Base-by-base conservation (phyloP, 2,113 vertebrate species). In the Neotoma lepida region DNA sequence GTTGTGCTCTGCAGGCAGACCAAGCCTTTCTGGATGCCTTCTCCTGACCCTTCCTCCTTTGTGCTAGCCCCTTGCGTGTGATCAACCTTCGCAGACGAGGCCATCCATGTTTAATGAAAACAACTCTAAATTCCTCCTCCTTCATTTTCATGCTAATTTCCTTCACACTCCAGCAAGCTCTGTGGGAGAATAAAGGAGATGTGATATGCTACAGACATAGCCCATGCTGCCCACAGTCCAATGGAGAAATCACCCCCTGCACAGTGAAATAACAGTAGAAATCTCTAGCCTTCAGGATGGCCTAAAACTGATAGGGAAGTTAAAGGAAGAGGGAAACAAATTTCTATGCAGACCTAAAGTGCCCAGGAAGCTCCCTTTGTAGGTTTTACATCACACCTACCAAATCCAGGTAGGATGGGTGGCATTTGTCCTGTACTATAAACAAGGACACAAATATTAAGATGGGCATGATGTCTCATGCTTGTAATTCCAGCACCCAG, bases 131-230 rank as follows among this genome's bases (percentile, higher is more conserved):
- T 80, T 80, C 58, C 91, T 92, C 49, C 71, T 93, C 88, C 85
- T 94, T 56, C 84, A 73, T 97, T 88, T 94, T 88, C 94, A 88
- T 94, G 58, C 74, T 91, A 46, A 70, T 93, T 92, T 86, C 22
- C 39, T 49, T 95, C 71, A 85, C 22, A 66, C 30, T 85, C 26
- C 58, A 76, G 63, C 63, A 93, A 70, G 46, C 33, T 86, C 54
- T 89, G 35, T 85, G 64, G 26, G 64, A 92, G 35, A 74, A 97
- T 44, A 82, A 63, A 46, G 30, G 74, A 49, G 20, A n/a, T n/a
- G 46, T 26, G 63, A 86, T 64, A 66, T 66, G 71, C 51, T 85
- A 63, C 68, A 70, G 46, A 82, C 26, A 22, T 22, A 33, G 39
- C 22, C 15, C 28, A 26, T 89, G 64, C 78, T 41, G 22, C 56